Evolutionary conservation across 2,888 invertebrate species (phyloP), one percentile per base, ranked within the genome.

Genomic region (Zygaena filipendulae): DNA sequence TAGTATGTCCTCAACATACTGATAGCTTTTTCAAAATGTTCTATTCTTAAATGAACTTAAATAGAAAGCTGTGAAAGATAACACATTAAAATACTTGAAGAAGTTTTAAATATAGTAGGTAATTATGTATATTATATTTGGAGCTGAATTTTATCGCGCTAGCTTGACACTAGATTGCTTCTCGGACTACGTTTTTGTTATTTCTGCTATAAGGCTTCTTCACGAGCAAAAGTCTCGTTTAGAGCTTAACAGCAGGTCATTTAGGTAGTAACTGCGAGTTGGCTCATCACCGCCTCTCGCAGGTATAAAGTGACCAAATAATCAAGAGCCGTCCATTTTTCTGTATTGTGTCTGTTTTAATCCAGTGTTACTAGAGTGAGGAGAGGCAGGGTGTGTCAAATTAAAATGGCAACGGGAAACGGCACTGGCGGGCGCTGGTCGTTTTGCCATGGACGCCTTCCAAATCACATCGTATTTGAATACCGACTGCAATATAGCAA

Each of bases 401-500:
- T 43, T 49, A 51, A 31, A 38, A 42, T 60, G 64, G 68, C 37
- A 29, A 30, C 13, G 36, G 35, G 40, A 59, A 67, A 66, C 63
- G 51, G 57, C 42, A 49, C 52, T 48, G 43, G 45, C 26, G 31
- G 32, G 29, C 47, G 48, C 50, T 43, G 49, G 50, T 52, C 52
- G 51, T 46, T 49, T 41, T 42, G 43, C 52, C 50, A 58, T 68
- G 68, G 68, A 67, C 52, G 55, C 53, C 59, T 61, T 72, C 67
- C 67, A 72, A 71, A 68, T 70, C 60, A 56, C 62, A 59, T 62
- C 58, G 50, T 56, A 69, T 72, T 69, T 70, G 68, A 68, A 70
- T 70, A 60, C 52, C 46, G 45, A 55, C 49, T 60, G 62, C 68
- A 62, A 47, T 59, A 59, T 44, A 39, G 48, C 47, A 54, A 62